Evolutionary conservation across 2,797 vertebrate genomes (phyloP), one percentile per base, ranked within the genome.

Genomic region (Chromobotia macracanthus): DNA sequence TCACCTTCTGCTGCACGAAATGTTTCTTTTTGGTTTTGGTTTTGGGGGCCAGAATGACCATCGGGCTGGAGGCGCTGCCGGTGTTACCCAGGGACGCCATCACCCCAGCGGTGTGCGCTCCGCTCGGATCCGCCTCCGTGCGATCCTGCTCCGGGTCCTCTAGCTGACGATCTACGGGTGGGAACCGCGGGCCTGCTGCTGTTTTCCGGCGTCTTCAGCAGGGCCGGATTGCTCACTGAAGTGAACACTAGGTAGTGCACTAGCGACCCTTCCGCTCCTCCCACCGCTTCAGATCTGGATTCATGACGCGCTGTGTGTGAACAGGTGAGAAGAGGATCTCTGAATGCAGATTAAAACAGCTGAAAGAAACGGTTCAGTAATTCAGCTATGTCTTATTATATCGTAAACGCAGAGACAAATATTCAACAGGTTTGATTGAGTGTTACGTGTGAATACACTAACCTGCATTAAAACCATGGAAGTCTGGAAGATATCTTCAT

Each of bases 1-100:
- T 97, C 88, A 98, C 94, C 86, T 97, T 96, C 93, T 98, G 97
- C 88, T 97, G 96, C n/a, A 98, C 96, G 77, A 98, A 98, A 35
- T 97, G 96, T 46, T 97, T 97, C 93, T 97, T 97, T 86, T 98
- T 97, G 19, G 95, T 97, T 84, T 96, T 96, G 1, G 96, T 97
- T 85, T 95, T 95, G 19, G 94, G 92, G 23, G 92, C 93, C 82
- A 94, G 87, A 48, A 94, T 90, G 75, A 94, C 93, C 88, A 92
- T 90, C 6, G 93, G 91, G 41, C 91, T 92, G 71, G 95, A 92
- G 38, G 89, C 83, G 83, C 93, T 89, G 72, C 92, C 92, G 44
- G 92, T 90, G 80, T 89, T 91, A 3, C 91, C 91, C 66, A 92
- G 90, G 55, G 91, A 87, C 82, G 87, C 93, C 94, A 95, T 95